These are phyloP conservation scores for Misgurnus mizolepis DNA, from an alignment of 2,113 vertebrate species.

Conservation along the genomic window DNA sequence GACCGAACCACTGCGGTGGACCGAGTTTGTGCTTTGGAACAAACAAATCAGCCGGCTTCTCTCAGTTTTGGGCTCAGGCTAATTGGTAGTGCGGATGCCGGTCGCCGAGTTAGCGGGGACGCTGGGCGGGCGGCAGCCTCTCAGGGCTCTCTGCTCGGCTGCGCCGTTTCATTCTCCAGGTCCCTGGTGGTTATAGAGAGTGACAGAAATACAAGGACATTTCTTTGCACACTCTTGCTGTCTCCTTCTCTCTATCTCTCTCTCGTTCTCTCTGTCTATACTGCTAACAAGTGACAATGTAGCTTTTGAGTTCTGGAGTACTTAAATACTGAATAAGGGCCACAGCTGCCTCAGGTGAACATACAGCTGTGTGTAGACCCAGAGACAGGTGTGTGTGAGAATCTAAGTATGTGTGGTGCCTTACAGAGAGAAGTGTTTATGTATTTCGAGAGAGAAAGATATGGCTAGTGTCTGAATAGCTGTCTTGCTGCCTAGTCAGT, in stretches of 20 bases:
- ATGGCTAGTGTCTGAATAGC: too few species aligned
- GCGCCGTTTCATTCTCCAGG: conserved; percentile 38
- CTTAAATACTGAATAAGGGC: conserved; percentile 27
- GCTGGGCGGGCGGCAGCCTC: conserved; percentile 27
- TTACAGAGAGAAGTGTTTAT: too few species aligned
- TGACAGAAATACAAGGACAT: conserved; percentile 55
- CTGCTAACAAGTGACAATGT: conserved; percentile 32
- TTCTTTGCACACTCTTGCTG: conserved; percentile 13
- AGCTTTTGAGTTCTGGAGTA: conserved; percentile 23
- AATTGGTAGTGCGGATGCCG: conserved; percentile 38
- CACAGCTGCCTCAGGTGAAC: conserved; percentile 38
- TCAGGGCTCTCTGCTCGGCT: conserved; percentile 40
- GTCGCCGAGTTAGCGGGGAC: conserved; percentile 22
- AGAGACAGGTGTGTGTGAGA: neutral
- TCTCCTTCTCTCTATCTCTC: conserved; percentile 30
- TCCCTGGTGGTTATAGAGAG: conserved; percentile 50
- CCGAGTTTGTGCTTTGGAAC: conserved; percentile 33
- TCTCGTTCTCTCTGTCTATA: conserved; percentile 22
- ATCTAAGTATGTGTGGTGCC: neutral
- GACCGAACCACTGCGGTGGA: conserved; percentile 20
- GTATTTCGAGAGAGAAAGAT: too few species aligned
- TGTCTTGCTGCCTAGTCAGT: too few species aligned
- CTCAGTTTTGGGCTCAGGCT: conserved; percentile 31
- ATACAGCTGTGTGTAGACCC: conserved; percentile 4
- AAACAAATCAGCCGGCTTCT: conserved; percentile 38